phyloP scores from a whole-genome alignment of 2,888 invertebrate genomes.

The Baccha elongata region DNA sequence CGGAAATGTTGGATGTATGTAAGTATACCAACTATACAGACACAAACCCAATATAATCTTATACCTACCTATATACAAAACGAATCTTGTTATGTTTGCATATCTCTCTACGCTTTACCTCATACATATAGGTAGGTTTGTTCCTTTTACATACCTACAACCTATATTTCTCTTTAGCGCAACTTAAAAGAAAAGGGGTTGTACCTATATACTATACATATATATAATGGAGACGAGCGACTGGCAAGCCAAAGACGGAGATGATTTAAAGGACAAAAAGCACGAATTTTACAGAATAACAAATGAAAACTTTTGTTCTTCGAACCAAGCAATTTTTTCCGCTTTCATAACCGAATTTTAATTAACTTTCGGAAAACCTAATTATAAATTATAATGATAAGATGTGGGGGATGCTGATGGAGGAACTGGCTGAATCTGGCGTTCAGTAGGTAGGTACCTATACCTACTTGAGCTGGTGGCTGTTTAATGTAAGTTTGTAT shows the following conservation, averaged over 20 bases:
- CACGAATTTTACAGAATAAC: conserved; percentile 58
- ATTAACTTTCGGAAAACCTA: conserved; percentile 82
- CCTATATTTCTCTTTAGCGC: conserved; percentile 25
- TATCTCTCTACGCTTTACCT: neutral
- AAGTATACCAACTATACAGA: neutral
- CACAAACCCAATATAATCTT: neutral
- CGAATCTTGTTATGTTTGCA: neutral
- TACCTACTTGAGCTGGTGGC: conserved; percentile 7
- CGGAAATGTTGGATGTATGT: conserved; percentile 7
- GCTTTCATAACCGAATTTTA: conserved; percentile 82
- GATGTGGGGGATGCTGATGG: conserved; percentile 13
- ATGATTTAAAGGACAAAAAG: conserved; percentile 58
- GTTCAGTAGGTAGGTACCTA: too few relatives aligned
- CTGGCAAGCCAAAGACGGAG: conserved; percentile 31
- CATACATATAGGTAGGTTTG: neutral
- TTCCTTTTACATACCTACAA: conserved; percentile 1
- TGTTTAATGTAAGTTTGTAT: conserved; percentile 41
- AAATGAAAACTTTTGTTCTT: conserved; percentile 63
- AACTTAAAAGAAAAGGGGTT: conserved; percentile 37
- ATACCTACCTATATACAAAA: too few relatives aligned
- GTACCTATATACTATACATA: too few relatives aligned
- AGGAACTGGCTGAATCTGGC: neutral
- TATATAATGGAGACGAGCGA: conserved; percentile 2
- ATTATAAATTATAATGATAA: conserved; percentile 82
- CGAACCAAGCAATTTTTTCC: conserved; percentile 78